phyloP scores from a whole-genome alignment of 2,888 invertebrate species.

The Chirona hameri region DNA sequence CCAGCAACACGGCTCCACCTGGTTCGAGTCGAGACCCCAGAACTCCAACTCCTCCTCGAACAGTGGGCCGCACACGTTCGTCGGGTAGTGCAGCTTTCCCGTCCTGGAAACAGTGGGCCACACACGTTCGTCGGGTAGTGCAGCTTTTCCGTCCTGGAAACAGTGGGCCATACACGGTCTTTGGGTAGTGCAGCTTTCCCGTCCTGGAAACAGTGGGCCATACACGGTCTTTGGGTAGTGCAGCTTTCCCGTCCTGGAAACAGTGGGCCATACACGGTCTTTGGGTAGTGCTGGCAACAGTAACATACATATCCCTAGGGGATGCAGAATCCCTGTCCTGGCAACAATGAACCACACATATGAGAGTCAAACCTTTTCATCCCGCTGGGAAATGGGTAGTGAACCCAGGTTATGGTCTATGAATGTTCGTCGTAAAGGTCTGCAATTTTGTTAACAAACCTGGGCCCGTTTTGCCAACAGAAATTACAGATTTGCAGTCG shows the following conservation, averaged over 20 bases:
- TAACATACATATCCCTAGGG: no score
- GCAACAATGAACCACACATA: no score
- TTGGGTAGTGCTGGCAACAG: no score
- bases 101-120: constrained; percentile 43
- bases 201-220: constrained; percentile 43
- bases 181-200: constrained; percentile 55
- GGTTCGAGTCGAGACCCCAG: constrained; percentile 55
- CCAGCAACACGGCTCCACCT: constrained; percentile 56
- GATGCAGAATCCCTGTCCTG: no score
- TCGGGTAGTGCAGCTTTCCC: constrained; percentile 55
- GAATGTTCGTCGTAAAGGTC: no score
- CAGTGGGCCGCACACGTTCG: constrained; percentile 54
- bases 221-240: constrained; percentile 53
- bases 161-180: constrained; percentile 45
- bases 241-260: constrained; percentile 51
- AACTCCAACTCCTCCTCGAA: constrained; percentile 56
- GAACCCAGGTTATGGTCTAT: no score
- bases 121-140: constrained; percentile 53
- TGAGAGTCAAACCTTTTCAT: no score
- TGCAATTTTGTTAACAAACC: no score
- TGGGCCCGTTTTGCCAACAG: no score
- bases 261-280: no score
- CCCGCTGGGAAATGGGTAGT: no score
- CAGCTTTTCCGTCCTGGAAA: constrained; percentile 51
- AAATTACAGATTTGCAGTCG: no score